phyloP scores from a whole-genome alignment of 2,113 vertebrate species.

The Carollia perspicillata region DNA sequence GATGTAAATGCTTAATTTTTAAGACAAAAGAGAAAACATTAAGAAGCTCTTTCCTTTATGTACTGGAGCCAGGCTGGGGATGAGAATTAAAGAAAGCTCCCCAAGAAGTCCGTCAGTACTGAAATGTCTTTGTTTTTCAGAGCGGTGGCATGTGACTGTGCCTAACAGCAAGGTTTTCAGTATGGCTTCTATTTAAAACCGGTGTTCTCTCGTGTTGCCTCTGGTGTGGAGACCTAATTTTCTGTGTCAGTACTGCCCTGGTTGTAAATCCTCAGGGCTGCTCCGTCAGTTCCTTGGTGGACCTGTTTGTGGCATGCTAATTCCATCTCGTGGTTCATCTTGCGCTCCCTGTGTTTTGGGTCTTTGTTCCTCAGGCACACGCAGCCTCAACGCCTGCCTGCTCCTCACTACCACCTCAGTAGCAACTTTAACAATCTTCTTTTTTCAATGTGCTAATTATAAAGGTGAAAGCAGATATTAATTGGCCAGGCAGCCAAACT shows the following conservation, averaged over 20 bases:
- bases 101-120: neutral
- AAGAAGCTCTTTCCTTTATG: conserved; percentile 6
- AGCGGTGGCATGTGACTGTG: neutral
- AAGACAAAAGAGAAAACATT: neutral
- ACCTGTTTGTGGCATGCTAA: neutral
- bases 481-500: conserved; percentile 59
- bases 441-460: conserved; percentile 64
- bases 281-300: neutral
- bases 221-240: conserved; percentile 22
- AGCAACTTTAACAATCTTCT: conserved; percentile 37
- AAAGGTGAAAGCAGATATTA: conserved; percentile 67
- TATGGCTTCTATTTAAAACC: conserved; percentile 46
- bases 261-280: neutral
- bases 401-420: neutral
- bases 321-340: neutral
- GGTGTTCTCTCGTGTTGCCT: neutral
- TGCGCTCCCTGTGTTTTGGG: neutral
- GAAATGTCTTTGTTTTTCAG: conserved; percentile 46
- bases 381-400: neutral
- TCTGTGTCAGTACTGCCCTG: conserved; percentile 18
- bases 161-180: neutral
- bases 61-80: neutral
- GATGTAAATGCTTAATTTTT: conserved; percentile 1
- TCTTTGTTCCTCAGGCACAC: neutral
- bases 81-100: neutral